Evolutionary conservation across 2,113 vertebrate genomes (phyloP).

Genomic region (Arenaria interpres): DNA sequence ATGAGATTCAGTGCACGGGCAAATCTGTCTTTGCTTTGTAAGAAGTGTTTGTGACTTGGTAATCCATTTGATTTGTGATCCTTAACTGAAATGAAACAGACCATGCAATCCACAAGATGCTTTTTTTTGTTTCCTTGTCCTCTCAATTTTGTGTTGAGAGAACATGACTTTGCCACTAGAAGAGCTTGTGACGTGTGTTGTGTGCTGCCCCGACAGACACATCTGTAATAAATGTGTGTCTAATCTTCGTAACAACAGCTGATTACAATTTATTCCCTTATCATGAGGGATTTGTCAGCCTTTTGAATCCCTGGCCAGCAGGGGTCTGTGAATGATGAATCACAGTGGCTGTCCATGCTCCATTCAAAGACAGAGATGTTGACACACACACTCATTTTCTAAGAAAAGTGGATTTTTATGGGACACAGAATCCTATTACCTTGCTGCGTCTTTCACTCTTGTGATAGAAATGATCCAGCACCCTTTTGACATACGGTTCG

Average conservation of each 20-base stretch:
- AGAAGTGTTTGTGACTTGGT: neutral
- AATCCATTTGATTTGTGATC: slow-evolving; percentile 20
- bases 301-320: neutral
- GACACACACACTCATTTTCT: neutral
- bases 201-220: neutral
- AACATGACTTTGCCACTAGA: neutral
- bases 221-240: slow-evolving; percentile 12
- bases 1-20: rapidly evolving
- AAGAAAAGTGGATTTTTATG: slow-evolving; percentile 32
- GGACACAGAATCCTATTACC: neutral
- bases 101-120: neutral
- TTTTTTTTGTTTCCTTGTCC: neutral
- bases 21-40: neutral
- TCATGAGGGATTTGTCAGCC: neutral
- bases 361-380: neutral
- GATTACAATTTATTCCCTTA: slow-evolving; percentile 30
- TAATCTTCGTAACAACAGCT: neutral
- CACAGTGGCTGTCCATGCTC: neutral
- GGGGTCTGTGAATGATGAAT: neutral
- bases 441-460: neutral
- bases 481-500: neutral
- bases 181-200: neutral
- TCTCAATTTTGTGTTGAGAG: neutral
- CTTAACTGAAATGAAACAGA: slow-evolving; percentile 17
- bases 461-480: neutral